Percentiles rank a stretch among this genome's conserved stretches.
Conservation (phyloP, 2,888 invertebrate species). For the Chymomyza procnemis region DNA sequence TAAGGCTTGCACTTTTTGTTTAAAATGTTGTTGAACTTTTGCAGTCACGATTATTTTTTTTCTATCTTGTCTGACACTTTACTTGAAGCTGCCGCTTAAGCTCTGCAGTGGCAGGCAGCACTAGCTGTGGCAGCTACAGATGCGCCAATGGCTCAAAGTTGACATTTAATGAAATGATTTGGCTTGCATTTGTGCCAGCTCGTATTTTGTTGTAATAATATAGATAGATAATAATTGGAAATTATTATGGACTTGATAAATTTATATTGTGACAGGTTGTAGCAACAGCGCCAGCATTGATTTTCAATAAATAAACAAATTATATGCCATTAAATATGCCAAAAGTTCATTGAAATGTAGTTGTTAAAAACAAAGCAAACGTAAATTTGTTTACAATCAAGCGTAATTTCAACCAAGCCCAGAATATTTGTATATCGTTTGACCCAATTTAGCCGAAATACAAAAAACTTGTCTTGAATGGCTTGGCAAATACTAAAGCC, state of each 20-base stretch:
- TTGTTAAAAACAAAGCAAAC: not conserved
- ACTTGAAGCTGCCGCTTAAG: slow-evolving; percentile 6
- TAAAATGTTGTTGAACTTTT: slow-evolving; percentile 75
- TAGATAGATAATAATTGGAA: slow-evolving; percentile 57
- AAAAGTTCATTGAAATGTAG: not conserved
- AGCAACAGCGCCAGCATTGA: slow-evolving; percentile 26
- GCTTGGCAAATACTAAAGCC: slow-evolving; percentile 37
- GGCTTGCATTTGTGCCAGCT: slow-evolving; percentile 8
- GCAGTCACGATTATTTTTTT: slow-evolving; percentile 63
- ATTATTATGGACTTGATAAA: slow-evolving; percentile 64
- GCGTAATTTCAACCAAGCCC: not conserved
- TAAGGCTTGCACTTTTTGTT: slow-evolving; percentile 61
- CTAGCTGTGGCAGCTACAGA: slow-evolving; percentile 38
- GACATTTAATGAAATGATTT: slow-evolving; percentile 70
- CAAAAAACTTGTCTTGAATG: not conserved
- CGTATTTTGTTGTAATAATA: slow-evolving; percentile 48
- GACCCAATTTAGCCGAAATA: slow-evolving; percentile 34
- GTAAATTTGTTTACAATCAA: not conserved
- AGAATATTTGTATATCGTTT: slow-evolving; percentile 23
- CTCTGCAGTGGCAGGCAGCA: slow-evolving; percentile 3
- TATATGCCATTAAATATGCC: not conserved
- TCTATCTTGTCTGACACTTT: slow-evolving; percentile 16
- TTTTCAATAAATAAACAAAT: slow-evolving; percentile 28
- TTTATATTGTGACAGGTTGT: slow-evolving; percentile 65
- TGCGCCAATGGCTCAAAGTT: slow-evolving; percentile 52